A percentile compares a stretch with the other conserved stretches of the same genome.
Conservation (phyloP, 2,113 vertebrate genomes). For the Ophiodon elongatus region DNA sequence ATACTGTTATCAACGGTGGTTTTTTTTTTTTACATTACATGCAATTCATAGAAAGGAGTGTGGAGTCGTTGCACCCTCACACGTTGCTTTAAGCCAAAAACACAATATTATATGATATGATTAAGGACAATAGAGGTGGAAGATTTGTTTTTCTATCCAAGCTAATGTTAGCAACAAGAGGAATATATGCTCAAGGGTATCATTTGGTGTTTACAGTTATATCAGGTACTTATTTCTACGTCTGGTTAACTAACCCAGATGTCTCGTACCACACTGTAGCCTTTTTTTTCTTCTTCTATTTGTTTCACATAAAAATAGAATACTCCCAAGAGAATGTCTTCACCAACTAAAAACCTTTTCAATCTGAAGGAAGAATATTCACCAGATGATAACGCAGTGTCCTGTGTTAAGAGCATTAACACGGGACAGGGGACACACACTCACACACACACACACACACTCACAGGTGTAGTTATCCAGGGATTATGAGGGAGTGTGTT, state of each 20-base stretch:
- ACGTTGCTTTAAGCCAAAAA: background rate
- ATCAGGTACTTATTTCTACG: background rate
- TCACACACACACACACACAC: slow-evolving; percentile 24
- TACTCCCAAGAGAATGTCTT: background rate
- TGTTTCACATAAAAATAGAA: background rate
- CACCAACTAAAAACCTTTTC: background rate
- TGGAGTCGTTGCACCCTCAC: background rate
- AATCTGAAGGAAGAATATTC: background rate
- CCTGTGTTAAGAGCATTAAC: slow-evolving; percentile 15
- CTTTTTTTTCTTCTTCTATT: too few species aligned
- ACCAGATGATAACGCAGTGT: background rate
- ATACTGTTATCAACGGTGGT: too few species aligned
- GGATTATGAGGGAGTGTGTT: slow-evolving; percentile 77
- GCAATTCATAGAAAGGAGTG: background rate
- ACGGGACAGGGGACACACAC: background rate
- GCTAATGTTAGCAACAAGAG: background rate
- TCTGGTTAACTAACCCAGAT: background rate
- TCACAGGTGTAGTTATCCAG: slow-evolving; percentile 58
- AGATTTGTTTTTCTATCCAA: background rate
- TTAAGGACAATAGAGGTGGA: background rate
- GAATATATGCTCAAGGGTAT: background rate
- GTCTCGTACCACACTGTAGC: background rate
- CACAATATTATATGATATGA: background rate
- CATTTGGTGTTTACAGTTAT: background rate
- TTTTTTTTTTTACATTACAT: too few species aligned